Percentiles rank a stretch among this genome's conserved stretches.
Evolutionary conservation across 2,797 vertebrate species (phyloP).

Genomic region (Aselliscus stoliczkanus): DNA sequence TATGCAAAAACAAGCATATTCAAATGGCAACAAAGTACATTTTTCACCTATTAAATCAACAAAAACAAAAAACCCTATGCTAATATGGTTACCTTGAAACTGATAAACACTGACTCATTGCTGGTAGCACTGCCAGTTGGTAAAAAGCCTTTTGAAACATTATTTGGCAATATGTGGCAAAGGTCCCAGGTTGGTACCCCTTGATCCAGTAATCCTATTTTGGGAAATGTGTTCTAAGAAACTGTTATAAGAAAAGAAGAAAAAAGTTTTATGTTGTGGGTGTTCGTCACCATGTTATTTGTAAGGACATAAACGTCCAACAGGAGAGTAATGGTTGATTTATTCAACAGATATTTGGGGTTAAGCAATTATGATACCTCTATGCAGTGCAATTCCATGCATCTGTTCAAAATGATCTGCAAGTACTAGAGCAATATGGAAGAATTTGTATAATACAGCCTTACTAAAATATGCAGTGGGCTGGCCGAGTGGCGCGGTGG

Average conservation of each 20-base stretch:
- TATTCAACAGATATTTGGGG: neutral
- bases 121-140: neutral
- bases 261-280: neutral
- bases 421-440: neutral
- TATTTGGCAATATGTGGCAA: neutral
- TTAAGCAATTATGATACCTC: neutral
- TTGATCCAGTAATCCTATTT: constrained; percentile 26
- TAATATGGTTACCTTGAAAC: neutral
- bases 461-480: neutral
- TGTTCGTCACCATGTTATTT: constrained; percentile 5
- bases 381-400: neutral
- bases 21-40: neutral
- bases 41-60: neutral
- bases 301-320: neutral
- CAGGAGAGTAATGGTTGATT: constrained; percentile 10
- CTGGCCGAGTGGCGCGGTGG: too few relatives aligned
- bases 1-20: neutral
- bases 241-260: neutral
- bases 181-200: neutral
- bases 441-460: neutral
- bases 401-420: neutral
- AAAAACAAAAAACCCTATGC: neutral
- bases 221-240: constrained; percentile 26
- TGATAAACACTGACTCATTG: neutral
- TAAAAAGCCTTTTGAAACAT: neutral